Evolutionary conservation across 2,113 vertebrate species (phyloP), one percentile per base, ranked within the genome.

Genomic region (Brienomyrus longianalis): DNA sequence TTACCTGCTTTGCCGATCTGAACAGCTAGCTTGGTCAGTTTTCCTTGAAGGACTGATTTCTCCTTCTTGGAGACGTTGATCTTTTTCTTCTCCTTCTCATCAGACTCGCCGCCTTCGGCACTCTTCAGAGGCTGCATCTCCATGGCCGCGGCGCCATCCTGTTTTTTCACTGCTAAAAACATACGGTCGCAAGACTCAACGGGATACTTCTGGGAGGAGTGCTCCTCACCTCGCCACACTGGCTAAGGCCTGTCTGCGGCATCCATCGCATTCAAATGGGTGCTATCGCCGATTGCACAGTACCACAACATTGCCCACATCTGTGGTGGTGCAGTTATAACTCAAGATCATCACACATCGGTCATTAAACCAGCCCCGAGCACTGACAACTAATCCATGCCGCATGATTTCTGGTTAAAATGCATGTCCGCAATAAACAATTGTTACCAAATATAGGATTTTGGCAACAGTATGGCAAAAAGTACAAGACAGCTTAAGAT

Each of bases 51-150:
- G 85, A 99, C 98, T 0, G 98, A 99, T 91, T 99, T 99, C 91
- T 99, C 98, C 88, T 99, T 99, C 95, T 99, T 99, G 66, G 97
- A 97, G 93, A 95, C 96, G 87, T 95, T 97, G 92, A 95, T 93
- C 91, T 98, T 99, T 95, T 98, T 99, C 95, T 96, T 98, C 94
- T 98, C 97, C 92, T 98, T 98, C 54, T 99, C 98, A 0, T 99
- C 98, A 0, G 96, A 91, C 8, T 99, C 98, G 2, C 98, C 98
- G 0, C 98, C 98, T 94, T 99, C 98, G 0, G 98, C 98, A 1
- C 98, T 99, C 96, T 99, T 99, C 91, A 99, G 95, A 0, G 98
- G 98, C 92, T 99, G 98, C 98, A 99, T 99, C 94, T 99, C 98
- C 98, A 99, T 99, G 89, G 98, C 98, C 39, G 98, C 98, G 19